phyloP scores from a whole-genome alignment of 2,888 invertebrate genomes.

The Diogma glabrata region DNA sequence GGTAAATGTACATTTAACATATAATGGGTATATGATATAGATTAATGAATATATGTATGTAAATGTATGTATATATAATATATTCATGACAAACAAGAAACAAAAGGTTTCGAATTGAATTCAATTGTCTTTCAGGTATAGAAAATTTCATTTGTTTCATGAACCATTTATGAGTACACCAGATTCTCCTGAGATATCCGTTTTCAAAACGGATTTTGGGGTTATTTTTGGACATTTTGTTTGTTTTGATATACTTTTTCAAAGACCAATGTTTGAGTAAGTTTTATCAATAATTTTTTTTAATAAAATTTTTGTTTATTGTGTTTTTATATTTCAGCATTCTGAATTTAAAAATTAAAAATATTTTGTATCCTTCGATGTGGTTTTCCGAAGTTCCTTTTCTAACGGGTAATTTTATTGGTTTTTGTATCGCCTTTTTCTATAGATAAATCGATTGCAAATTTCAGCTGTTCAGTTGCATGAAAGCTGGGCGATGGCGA shows the following conservation, averaged over 20 bases:
- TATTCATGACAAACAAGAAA: no score
- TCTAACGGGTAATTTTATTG: no score
- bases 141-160: slow-evolving; percentile 34
- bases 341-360: slow-evolving; percentile 23
- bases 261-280: slow-evolving; percentile 54
- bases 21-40: no score
- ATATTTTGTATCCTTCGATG: slow-evolving; percentile 47
- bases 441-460: no score
- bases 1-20: no score
- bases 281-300: no score
- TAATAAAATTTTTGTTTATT: no score
- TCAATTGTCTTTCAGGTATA: no score
- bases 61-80: no score
- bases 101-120: no score
- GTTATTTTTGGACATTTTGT: slow-evolving; percentile 68
- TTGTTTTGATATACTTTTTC: slow-evolving; percentile 77
- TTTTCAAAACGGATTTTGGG: slow-evolving; percentile 64
- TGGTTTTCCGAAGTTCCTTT: slow-evolving; percentile 76
- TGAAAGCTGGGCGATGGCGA: slow-evolving; percentile 46
- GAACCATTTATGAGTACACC: slow-evolving; percentile 39
- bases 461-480: slow-evolving; percentile 45
- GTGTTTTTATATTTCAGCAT: no score
- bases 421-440: slow-evolving; percentile 30
- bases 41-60: no score
- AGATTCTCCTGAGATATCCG: slow-evolving; percentile 41